Evolutionary conservation across 2,113 vertebrate genomes (phyloP).

Genomic region (Podocnemis expansa): DNA sequence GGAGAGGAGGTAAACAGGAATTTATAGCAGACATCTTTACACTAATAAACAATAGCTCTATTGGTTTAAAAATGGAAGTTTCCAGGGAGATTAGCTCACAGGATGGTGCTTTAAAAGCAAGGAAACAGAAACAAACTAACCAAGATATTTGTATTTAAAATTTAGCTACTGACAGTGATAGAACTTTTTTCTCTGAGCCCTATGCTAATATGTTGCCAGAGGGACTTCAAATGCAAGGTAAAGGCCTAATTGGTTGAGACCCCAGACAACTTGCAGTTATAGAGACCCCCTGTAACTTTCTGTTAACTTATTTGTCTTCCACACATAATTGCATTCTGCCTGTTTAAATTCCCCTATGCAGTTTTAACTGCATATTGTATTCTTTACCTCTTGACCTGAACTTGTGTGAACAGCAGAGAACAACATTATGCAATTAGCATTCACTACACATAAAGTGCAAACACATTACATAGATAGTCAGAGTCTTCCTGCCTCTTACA

Average conservation of each 20-base stretch:
- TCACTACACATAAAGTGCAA: background rate
- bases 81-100: background rate
- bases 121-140: background rate
- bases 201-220: background rate
- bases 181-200: background rate
- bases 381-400: background rate
- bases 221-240: background rate
- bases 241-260: background rate
- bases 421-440: rapidly evolving
- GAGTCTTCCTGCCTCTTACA: background rate
- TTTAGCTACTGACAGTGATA: background rate
- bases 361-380: background rate
- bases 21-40: background rate
- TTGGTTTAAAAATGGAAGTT: background rate
- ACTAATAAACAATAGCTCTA: background rate
- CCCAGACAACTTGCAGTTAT: rapidly evolving
- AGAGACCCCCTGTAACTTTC: background rate
- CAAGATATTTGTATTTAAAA: background rate
- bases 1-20: background rate
- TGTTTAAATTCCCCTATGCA: background rate
- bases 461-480: background rate
- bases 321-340: background rate
- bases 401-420: background rate
- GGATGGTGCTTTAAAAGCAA: background rate
- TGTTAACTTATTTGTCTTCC: background rate